Conservation (phyloP, 2,888 invertebrate species). For the Lottia gigantea region DNA sequence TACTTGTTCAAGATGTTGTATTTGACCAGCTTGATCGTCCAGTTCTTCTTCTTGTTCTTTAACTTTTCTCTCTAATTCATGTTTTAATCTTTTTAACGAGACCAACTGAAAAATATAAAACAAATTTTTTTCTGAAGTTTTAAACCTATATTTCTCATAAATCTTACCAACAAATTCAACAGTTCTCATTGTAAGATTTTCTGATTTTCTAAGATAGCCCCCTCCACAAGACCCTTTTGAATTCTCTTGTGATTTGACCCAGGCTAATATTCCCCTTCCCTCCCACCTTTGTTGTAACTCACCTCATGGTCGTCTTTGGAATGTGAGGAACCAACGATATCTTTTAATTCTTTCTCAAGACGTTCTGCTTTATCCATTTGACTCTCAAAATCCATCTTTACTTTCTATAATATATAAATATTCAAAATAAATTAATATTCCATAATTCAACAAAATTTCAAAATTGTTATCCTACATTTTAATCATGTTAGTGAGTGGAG, state of each 20-base stretch:
- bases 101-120: slow-evolving; percentile 68
- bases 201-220: too few species aligned
- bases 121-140: too few species aligned
- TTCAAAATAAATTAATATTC: background rate
- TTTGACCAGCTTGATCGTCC: slow-evolving; percentile 93
- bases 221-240: too few species aligned
- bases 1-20: slow-evolving; percentile 85
- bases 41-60: slow-evolving; percentile 88
- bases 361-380: slow-evolving; percentile 86
- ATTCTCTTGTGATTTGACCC: too few species aligned
- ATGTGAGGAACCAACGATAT: slow-evolving; percentile 81
- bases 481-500: too few species aligned
- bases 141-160: too few species aligned
- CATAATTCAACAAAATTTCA: background rate
- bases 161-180: too few species aligned
- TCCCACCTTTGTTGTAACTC: background rate
- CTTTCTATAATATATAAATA: slow-evolving; percentile 74
- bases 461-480: background rate
- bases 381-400: slow-evolving; percentile 86
- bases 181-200: too few species aligned
- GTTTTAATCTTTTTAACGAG: slow-evolving; percentile 82
- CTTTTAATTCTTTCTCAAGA: slow-evolving; percentile 85
- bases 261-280: too few species aligned
- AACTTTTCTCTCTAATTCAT: slow-evolving; percentile 86
- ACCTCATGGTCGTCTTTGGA: slow-evolving; percentile 67